Conservation (phyloP, 2,113 vertebrate species). For the Boulengeromyrus knoepffleri region DNA sequence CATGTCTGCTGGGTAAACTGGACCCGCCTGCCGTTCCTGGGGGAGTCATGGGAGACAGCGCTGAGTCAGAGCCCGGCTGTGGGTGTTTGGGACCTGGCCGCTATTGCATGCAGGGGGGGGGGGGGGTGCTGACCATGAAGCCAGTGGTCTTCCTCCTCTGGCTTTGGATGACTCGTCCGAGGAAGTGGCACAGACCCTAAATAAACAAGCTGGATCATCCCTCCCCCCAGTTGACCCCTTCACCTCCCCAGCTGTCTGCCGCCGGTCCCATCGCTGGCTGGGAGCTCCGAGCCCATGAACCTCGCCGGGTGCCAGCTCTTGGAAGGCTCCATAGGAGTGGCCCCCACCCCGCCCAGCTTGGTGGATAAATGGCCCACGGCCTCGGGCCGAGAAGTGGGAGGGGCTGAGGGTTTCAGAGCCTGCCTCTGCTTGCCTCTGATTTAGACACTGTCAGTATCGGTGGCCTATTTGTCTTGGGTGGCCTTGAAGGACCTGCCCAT, state of each 20-base stretch:
- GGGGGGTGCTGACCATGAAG: not conserved
- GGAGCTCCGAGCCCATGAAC: not conserved
- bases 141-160: not conserved
- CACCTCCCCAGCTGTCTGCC: not conserved
- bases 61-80: not conserved
- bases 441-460: not conserved
- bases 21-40: not conserved
- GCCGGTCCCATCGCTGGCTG: not conserved
- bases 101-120: not conserved
- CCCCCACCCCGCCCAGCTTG: not conserved
- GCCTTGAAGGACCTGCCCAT: not conserved
- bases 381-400: not conserved
- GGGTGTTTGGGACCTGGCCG: not conserved
- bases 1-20: not conserved
- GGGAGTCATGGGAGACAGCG: not conserved
- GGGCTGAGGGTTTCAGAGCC: not conserved
- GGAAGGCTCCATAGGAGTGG: not conserved
- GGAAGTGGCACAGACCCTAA: conserved; percentile 18
- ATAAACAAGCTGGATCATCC: not conserved
- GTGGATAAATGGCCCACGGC: not conserved
- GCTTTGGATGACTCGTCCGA: not conserved
- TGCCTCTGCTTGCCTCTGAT: not conserved
- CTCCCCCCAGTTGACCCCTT: not conserved
- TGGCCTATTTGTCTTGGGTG: not conserved
- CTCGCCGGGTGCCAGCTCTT: not conserved